These are phyloP conservation scores for Echinometra lucunter DNA, from an alignment of 53 echinoderm and acorn worm species.

Conservation along the genomic window DNA sequence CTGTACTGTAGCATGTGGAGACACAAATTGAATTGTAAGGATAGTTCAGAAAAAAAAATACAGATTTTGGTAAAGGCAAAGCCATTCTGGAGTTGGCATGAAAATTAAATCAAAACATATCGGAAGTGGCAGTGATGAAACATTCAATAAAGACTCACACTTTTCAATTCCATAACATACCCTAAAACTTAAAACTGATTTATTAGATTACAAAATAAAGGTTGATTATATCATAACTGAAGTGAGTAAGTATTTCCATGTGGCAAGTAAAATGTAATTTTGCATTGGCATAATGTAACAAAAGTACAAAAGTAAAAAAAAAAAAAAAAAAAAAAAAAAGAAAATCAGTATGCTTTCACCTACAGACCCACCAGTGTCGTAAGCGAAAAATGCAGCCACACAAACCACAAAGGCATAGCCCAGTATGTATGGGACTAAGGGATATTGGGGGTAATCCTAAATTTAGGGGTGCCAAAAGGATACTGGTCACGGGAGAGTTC, in stretches of 20 bases:
- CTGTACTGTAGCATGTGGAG: background rate
- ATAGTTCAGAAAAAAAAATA: background rate
- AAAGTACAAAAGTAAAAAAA: background rate
- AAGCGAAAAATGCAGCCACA: background rate
- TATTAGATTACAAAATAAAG: background rate
- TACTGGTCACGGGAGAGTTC: constrained; percentile 21
- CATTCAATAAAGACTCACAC: background rate
- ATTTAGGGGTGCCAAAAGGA: constrained; percentile 13
- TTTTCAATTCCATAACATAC: background rate
- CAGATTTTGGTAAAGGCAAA: background rate
- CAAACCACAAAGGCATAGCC: background rate
- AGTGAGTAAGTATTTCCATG: background rate
- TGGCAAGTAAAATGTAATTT: background rate
- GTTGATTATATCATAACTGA: background rate
- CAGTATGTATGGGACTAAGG: constrained; percentile 10
- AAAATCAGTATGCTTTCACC: background rate
- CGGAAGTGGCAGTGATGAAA: background rate
- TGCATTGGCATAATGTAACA: background rate
- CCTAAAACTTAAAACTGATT: background rate
- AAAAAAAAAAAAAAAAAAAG: background rate
- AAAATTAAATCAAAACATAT: constrained; percentile 36
- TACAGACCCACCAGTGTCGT: background rate
- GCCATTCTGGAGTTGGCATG: background rate
- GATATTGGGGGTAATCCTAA: constrained; percentile 27
- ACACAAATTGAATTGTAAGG: background rate